Evolutionary conservation across 2,113 vertebrate genomes (phyloP), one percentile per base, ranked within the genome.

Genomic region (Nothoprocta pentlandii): DNA sequence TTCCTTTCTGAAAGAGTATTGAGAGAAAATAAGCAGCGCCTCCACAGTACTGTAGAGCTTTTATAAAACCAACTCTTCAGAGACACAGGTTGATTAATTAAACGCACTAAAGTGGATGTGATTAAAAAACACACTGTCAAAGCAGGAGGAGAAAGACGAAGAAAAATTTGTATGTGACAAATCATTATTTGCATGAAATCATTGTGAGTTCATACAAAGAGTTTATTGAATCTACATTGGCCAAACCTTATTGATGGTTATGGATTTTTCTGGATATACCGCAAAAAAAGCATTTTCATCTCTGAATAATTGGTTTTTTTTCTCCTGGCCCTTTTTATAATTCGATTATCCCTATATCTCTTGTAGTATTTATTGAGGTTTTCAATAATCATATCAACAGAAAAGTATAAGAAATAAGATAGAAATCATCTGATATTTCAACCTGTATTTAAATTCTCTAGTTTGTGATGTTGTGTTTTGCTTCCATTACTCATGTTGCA

Each of bases 11-110:
- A 92, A 84, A 59, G 70, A 95, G 41, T 51, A 62, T 12, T 0
- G 0, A 92, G 73, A 69, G 41, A 96, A 96, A 95, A 94, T 58
- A 89, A 84, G 93, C 62, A 46, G 44, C 66, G 80, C 67, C 28
- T 88, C 77, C 76, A 73, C 47, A 89, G 83, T 28, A 46, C 56
- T 68, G 80, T 70, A 58, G 36, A 91, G 92, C 80, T 94, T 91
- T 95, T 92, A 84, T 54, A 94, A 91, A 93, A 89, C 73, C 36
- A 11, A 63, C 77, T 90, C 88, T 90, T 93, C 67, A 62, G 93
- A 95, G 93, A 66, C 80, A 78, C 73, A 62, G 69, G 85, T 90
- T 95, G 83, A 95, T 93, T 94, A 95, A 97, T 96, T 94, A 92
- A 95, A 87, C 92, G 85, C 88, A 63, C 66, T 87, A 92, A 94